Base-by-base conservation (phyloP, 2,797 vertebrate genomes). In the Schizopygopsis malacanthus region DNA sequence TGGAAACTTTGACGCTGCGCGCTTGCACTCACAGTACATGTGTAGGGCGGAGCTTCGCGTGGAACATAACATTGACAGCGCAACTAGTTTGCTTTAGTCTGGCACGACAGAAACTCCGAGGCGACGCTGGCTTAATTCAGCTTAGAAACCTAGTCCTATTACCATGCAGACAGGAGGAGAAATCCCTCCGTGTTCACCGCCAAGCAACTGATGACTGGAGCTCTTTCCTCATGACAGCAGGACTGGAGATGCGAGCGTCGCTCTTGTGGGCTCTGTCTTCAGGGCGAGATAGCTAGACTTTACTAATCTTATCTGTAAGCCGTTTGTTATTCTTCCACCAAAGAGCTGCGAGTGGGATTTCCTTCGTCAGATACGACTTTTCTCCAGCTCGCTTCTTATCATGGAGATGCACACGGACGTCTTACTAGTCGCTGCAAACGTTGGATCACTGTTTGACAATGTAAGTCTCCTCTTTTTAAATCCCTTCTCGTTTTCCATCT, bases 381-480 rank as follows among this genome's bases (percentile, higher is more conserved):
- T 70, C 79, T 89, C 47, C 84, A 86, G 84, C 86, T 70, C 75
- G 81, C 75, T 77, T 83, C 71, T 76, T 11, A 92, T 90, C 91
- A 97, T 97, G 96, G 95, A 94, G 86, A 91, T 86, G 9, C 52
- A 87, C 91, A 92, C 92, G 9, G 93, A 93, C 56, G 93, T 96
- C 81, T 92, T 97, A 86, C 93, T 97, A 1, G 93, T 97, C 86
- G 96, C 96, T 15, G 96, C 96, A 0, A 97, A 97, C 28, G 95
- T 97, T 69, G 96, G 96, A 13, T 96, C 96, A 0, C 92, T 97
- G 72, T 96, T 96, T 88, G 95, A 96, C 85, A 94, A 96, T 33
- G 96, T 97, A 87, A 96, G 96, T 96, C 87, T 12, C 12, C 43
- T 33, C 65, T 59, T 16, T 43, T 56, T 85, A 47, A 63, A 73